A percentile compares a stretch with the other conserved stretches of the same genome.
These are phyloP conservation scores for Gallinago media DNA, from an alignment of 2,113 vertebrate species.

Conservation along the genomic window DNA sequence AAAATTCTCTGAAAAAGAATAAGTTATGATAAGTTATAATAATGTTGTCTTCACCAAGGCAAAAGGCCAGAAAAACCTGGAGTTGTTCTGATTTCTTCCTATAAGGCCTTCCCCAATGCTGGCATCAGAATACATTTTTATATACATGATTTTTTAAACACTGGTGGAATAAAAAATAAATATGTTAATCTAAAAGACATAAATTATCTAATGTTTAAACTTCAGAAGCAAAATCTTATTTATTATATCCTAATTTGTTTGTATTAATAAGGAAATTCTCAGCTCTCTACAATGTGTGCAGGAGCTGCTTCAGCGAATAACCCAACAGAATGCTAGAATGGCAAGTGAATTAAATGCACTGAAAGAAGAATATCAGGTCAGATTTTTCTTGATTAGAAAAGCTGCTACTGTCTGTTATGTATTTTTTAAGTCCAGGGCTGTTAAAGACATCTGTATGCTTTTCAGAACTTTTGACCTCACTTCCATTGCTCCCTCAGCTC, in stretches of 20 bases:
- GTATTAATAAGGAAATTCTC: conserved; percentile 82
- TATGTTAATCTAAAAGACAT: background rate
- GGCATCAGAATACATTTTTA: background rate
- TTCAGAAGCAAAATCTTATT: background rate
- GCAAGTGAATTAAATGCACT: conserved; percentile 83
- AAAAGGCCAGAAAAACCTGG: background rate
- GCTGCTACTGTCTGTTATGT: conserved; percentile 25
- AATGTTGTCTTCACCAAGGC: background rate
- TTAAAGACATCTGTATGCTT: conserved; percentile 56
- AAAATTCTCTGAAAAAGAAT: background rate
- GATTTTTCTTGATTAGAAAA: conserved; percentile 53
- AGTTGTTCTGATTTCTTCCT: background rate
- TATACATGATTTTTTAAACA: background rate
- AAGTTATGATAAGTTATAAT: background rate
- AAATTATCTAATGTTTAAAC: background rate
- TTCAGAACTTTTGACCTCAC: conserved; percentile 63
- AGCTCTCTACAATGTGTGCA: conserved; percentile 84
- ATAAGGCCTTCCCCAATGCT: background rate
- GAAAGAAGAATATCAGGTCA: conserved; percentile 85
- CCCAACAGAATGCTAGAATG: conserved; percentile 75
- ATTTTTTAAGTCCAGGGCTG: conserved; percentile 21
- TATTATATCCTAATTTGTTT: background rate
- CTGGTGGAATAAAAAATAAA: background rate
- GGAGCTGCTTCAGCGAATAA: conserved; percentile 84
- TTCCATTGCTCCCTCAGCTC: conserved; percentile 62